Evolutionary conservation across 2,888 invertebrate genomes (phyloP).

Genomic region (Sarcophaga caerulescens): DNA sequence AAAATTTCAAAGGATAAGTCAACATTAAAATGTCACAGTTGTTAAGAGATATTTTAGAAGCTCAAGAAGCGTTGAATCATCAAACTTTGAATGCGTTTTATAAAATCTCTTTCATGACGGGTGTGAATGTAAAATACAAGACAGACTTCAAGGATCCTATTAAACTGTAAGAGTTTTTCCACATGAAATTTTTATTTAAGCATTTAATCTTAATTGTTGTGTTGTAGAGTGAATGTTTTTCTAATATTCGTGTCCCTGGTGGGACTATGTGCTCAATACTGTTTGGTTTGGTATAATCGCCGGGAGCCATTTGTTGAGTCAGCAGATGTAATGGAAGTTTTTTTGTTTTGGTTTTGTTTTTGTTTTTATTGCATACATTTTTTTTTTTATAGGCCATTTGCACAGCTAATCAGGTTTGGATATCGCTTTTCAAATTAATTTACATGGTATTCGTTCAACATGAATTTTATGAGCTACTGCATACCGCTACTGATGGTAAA

Average conservation of each 20-base stretch:
- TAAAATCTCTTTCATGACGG: constrained; percentile 57
- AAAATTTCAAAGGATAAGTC: not conserved
- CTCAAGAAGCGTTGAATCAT: constrained; percentile 40
- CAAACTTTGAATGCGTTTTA: constrained; percentile 45
- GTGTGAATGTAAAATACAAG: constrained; percentile 56
- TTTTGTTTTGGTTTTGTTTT: not conserved
- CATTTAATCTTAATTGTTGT: not conserved
- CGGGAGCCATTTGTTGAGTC: constrained; percentile 51
- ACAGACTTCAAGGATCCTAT: constrained; percentile 52
- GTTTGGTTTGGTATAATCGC: constrained; percentile 59
- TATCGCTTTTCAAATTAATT: constrained; percentile 56
- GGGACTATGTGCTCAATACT: constrained; percentile 55
- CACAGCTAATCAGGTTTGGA: constrained; percentile 55
- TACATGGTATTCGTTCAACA: constrained; percentile 59
- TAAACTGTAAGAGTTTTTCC: constrained; percentile 42
- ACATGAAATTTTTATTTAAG: not conserved
- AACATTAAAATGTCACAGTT: constrained; percentile 44
- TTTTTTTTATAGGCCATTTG: constrained; percentile 56
- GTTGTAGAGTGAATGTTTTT: constrained; percentile 42
- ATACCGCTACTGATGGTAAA: constrained; percentile 31
- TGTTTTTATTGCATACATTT: not conserved
- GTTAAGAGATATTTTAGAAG: constrained; percentile 36
- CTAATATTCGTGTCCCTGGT: constrained; percentile 49
- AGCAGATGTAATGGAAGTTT: constrained; percentile 39
- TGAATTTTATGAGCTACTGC: constrained; percentile 45